A percentile compares a stretch with the other conserved stretches of the same genome.
Evolutionary conservation across 2,888 invertebrate genomes (phyloP).

Genomic region (Antitype chi): DNA sequence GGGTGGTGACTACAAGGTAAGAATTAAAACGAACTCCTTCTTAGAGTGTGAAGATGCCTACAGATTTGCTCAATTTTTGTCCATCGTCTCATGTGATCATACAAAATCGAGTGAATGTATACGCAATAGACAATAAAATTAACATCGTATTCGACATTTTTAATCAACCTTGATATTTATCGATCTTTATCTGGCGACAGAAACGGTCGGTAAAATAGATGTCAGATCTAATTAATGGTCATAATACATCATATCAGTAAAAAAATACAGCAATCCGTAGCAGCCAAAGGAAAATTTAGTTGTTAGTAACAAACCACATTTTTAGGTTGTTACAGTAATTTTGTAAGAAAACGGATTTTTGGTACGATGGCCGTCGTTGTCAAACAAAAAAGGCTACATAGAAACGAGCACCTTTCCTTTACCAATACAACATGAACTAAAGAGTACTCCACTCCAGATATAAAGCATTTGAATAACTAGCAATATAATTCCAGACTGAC

Average conservation of each 20-base stretch:
- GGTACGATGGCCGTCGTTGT: too few relatives aligned
- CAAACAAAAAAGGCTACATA: too few relatives aligned
- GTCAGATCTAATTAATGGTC: neutral
- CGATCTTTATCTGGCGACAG: neutral
- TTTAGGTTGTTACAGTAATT: neutral
- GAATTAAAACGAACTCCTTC: neutral
- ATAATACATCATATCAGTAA: neutral
- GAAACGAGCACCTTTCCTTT: neutral
- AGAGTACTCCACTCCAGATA: neutral
- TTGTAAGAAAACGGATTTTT: too few relatives aligned
- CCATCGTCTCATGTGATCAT: neutral
- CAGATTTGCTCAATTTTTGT: neutral
- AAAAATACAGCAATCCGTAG: neutral
- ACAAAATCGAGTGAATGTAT: neutral
- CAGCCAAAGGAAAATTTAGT: neutral
- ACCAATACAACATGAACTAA: neutral
- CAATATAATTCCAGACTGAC: slow-evolving; percentile 77
- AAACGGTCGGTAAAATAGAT: neutral
- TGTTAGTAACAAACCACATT: neutral
- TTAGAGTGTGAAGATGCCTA: neutral
- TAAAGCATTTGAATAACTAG: neutral
- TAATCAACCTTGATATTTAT: neutral
- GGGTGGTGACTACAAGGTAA: slow-evolving; percentile 86
- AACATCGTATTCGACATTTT: neutral
- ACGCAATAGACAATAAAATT: too few relatives aligned